Evolutionary conservation across 2,797 vertebrate genomes (phyloP).

Genomic region (Sebastes nivosus): DNA sequence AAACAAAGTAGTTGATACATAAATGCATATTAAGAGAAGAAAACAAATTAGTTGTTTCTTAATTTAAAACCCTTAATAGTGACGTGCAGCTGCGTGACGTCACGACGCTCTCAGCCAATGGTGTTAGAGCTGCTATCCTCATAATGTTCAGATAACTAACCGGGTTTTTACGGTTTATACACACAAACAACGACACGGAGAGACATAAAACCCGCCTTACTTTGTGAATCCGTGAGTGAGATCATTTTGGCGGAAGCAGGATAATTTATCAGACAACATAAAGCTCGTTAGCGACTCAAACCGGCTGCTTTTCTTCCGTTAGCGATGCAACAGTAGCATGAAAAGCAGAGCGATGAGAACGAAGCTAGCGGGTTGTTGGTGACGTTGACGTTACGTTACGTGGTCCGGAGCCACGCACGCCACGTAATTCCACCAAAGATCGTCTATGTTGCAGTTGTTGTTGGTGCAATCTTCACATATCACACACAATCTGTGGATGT

Average conservation of each 20-base stretch:
- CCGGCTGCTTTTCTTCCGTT: not conserved
- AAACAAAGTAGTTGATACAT: not conserved
- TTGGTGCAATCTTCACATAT: not conserved
- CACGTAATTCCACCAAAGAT: conserved; percentile 40
- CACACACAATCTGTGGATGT: not conserved
- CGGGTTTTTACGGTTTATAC: not conserved
- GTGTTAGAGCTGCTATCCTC: conserved; percentile 36
- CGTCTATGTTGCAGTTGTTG: conserved; percentile 15
- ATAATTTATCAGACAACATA: not conserved
- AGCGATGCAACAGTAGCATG: conserved; percentile 10
- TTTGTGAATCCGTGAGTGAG: conserved; percentile 78
- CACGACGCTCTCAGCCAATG: conserved; percentile 54
- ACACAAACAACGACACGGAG: not conserved
- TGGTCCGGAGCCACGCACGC: conserved; percentile 43
- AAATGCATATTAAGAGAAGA: not conserved
- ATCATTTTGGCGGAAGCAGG: conserved; percentile 60
- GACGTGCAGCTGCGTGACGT: conserved; percentile 36
- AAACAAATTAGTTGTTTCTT: not conserved
- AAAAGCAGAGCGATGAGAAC: not conserved
- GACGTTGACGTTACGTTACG: conserved; percentile 58
- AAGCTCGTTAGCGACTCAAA: not conserved
- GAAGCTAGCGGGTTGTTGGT: conserved; percentile 34
- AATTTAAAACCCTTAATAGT: not conserved
- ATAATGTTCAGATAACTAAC: conserved; percentile 35
- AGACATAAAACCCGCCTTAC: conserved; percentile 55